Evolutionary conservation across 1,140 invertebrate genomes (phyloP).

Genomic region (Temnothorax longispinosus): DNA sequence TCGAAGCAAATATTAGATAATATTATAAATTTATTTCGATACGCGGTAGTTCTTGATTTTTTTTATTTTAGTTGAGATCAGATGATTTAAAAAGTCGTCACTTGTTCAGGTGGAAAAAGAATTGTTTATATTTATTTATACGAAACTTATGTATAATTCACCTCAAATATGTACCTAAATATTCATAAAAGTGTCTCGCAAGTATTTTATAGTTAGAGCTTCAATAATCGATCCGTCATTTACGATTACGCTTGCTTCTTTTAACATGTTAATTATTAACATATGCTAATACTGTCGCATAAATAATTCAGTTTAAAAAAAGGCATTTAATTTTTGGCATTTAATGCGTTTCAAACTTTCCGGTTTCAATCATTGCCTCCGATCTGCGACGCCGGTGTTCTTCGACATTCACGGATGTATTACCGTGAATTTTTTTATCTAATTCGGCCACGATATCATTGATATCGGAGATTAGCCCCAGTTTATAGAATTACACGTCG

Average conservation of each 20-base stretch:
- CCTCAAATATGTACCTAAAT: not conserved
- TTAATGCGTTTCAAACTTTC: not conserved
- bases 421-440: constrained; percentile 34
- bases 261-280: not conserved
- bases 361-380: not conserved
- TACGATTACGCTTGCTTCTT: not conserved
- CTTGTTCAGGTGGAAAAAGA: not conserved
- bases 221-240: constrained; percentile 16
- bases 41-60: not conserved
- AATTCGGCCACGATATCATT: constrained; percentile 17
- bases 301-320: not conserved
- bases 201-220: not conserved
- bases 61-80: not conserved
- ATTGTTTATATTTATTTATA: not conserved
- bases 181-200: not conserved
- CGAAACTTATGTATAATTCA: not conserved
- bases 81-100: not conserved
- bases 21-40: not conserved
- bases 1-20: not conserved
- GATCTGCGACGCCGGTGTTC: not conserved
- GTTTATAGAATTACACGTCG: not conserved
- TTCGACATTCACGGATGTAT: not conserved
- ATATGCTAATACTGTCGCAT: not conserved
- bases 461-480: not conserved
- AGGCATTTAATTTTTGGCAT: not conserved